Conservation (phyloP, 1,140 invertebrate species). For the Lepidotrigona ventralis region DNA sequence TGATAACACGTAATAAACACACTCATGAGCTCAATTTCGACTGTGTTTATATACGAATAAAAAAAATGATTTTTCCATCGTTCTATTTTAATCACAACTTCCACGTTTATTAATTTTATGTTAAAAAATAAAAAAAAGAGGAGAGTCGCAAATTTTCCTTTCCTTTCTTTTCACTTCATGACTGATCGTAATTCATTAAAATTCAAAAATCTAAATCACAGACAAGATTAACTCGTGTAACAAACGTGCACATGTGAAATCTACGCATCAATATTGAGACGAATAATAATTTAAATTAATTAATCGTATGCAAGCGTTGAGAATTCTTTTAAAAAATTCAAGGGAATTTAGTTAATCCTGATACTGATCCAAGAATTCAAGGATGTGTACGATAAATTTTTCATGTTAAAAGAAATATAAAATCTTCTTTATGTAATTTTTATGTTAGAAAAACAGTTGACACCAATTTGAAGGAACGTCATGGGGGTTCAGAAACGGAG, state of each 20-base stretch:
- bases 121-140: neutral
- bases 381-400: neutral
- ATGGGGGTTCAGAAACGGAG: neutral
- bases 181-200: neutral
- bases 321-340: neutral
- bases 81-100: neutral
- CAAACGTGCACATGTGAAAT: no score
- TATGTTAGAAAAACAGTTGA: neutral
- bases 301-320: no score
- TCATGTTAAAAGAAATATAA: neutral
- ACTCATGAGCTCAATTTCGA: neutral
- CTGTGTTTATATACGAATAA: neutral
- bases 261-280: no score
- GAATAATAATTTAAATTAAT: no score
- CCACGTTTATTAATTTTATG: neutral
- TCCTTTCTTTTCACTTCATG: neutral
- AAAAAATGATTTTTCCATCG: neutral
- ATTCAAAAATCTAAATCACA: neutral
- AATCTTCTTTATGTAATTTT: neutral
- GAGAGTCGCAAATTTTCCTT: neutral
- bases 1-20: neutral
- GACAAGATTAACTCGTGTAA: neutral
- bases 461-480: slow-evolving; percentile 1
- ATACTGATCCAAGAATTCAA: neutral
- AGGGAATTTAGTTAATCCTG: neutral